phyloP scores from a whole-genome alignment of 2,113 vertebrate species.

The Fulmarus glacialis region DNA sequence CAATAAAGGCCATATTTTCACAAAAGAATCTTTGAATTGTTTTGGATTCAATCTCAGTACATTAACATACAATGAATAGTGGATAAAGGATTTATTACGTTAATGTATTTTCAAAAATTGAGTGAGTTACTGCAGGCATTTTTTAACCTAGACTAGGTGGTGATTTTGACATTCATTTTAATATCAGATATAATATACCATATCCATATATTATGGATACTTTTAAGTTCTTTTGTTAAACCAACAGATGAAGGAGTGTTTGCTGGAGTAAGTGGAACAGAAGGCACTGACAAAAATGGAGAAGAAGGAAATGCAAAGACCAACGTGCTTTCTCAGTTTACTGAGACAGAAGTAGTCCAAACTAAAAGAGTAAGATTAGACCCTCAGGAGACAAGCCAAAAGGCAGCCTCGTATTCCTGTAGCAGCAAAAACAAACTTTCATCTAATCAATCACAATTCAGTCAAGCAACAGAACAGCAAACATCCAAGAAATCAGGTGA shows the following conservation, averaged over 20 bases:
- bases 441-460: not conserved
- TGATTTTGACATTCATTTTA: not conserved
- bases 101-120: not conserved
- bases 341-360: not conserved
- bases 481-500: conserved; percentile 17
- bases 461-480: not conserved
- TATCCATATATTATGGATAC: no score
- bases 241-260: not conserved
- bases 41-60: not conserved
- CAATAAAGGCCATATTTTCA: not conserved
- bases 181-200: not conserved
- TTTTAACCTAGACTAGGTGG: not conserved
- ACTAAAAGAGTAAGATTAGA: not conserved
- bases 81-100: not conserved
- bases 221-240: conserved; percentile 19
- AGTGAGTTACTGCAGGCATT: not conserved
- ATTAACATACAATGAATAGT: not conserved
- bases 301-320: not conserved
- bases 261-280: not conserved
- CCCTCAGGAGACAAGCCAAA: not conserved
- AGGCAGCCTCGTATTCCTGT: not conserved
- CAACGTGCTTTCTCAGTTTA: not conserved
- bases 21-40: not conserved
- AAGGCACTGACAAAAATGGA: not conserved
- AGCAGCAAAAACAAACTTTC: not conserved